Conservation (phyloP, 2,888 invertebrate genomes). For the Sinodicranocentrus sp. region DNA sequence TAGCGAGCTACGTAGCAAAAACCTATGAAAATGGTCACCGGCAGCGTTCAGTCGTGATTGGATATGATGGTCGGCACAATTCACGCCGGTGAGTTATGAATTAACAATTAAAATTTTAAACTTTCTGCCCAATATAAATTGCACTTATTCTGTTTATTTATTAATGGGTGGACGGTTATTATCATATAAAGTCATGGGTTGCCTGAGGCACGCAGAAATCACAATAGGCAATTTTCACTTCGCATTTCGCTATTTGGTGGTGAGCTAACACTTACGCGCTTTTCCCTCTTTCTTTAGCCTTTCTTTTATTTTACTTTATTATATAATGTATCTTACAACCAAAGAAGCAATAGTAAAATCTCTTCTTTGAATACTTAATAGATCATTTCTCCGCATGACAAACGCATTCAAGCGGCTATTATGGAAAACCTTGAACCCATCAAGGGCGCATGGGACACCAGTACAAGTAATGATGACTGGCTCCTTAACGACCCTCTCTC, state of each 20-base stretch:
- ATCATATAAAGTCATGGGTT: too few species aligned
- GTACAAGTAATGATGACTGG: too few species aligned
- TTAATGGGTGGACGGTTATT: too few species aligned
- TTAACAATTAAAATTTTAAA: too few species aligned
- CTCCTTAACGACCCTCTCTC: slow-evolving; percentile 16
- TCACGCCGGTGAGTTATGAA: slow-evolving; percentile 90
- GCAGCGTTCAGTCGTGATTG: slow-evolving; percentile 84
- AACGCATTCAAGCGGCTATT: slow-evolving; percentile 89
- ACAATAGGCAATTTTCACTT: too few species aligned
- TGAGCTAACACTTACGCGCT: slow-evolving; percentile 74
- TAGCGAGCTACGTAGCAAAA: slow-evolving; percentile 86
- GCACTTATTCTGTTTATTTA: too few species aligned
- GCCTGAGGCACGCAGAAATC: too few species aligned
- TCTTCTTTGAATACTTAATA: slow-evolving; percentile 78
- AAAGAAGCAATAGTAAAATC: too few species aligned
- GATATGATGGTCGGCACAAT: slow-evolving; percentile 95
- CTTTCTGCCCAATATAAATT: too few species aligned
- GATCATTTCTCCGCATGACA: slow-evolving; percentile 95
- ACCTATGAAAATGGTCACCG: slow-evolving; percentile 80
- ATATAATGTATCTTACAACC: too few species aligned
- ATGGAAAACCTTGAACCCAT: slow-evolving; percentile 87
- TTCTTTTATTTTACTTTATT: too few species aligned
- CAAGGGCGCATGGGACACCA: slow-evolving; percentile 87
- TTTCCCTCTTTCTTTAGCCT: neutral
- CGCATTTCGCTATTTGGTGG: slow-evolving; percentile 72